Conservation (phyloP, 2,888 invertebrate species). For the Iselma pallidipennis region DNA sequence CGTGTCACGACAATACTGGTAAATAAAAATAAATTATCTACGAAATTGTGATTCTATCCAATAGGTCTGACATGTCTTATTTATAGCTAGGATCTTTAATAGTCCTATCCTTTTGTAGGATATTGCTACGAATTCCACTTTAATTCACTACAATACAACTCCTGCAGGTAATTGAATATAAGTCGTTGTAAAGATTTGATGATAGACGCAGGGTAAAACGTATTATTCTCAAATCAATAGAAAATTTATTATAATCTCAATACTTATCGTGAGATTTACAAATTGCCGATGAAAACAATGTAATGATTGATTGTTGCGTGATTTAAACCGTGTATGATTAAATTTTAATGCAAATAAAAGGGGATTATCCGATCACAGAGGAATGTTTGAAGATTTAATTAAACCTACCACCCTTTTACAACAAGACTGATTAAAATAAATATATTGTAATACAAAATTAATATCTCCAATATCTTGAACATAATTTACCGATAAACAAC, state of each 20-base stretch:
- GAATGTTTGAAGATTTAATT: neutral
- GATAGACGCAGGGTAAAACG: too few species aligned
- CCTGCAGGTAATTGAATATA: neutral
- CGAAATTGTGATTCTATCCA: too few species aligned
- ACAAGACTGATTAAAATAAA: neutral
- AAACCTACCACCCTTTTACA: neutral
- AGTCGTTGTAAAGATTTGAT: too few species aligned
- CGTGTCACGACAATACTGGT: too few species aligned
- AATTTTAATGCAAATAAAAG: neutral
- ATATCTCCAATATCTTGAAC: neutral
- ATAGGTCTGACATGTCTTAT: too few species aligned
- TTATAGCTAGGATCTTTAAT: too few species aligned
- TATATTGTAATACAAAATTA: neutral
- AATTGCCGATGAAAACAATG: neutral
- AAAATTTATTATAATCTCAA: too few species aligned
- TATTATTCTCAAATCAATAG: too few species aligned
- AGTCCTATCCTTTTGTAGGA: too few species aligned
- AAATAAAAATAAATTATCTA: too few species aligned
- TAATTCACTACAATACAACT: neutral
- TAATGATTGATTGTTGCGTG: neutral
- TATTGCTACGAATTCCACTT: too few species aligned
- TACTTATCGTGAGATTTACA: neutral
- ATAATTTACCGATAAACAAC: too few species aligned
- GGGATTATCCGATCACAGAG: neutral
- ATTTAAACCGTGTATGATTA: neutral